Evolutionary conservation across 2,888 invertebrate genomes (phyloP), one percentile per base, ranked within the genome.

Genomic region (Gerris lacustris): DNA sequence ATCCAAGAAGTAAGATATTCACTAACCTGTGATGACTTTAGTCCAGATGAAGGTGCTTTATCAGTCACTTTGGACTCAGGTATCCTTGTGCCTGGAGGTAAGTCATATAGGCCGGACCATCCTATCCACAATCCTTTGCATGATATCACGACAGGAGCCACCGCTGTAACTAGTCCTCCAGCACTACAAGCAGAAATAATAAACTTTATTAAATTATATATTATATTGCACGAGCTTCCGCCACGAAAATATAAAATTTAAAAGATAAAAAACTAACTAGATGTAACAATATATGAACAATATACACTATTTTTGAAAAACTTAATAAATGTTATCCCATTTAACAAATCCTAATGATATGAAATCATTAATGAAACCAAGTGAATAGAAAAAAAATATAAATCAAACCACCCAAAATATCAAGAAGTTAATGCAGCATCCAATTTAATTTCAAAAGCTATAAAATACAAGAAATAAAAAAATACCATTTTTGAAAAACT

Each of bases 71-170:
- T 77, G 5, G 80, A 79, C 73, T 81, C 81, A 0, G 81, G 81
- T 67, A 81, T 80, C n/a, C 75, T 73, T 67, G 77, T 77, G 62
- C 75, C 73, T 6, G 77, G 77, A 45, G 77, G 76, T 11, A 78
- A 75, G 47, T 78, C 74, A 70, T 79, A 77, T 15, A 79, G 76
- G 6, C 81, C 82, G 0, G 81, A 79, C 82, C 82, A 82, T 5
- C 82, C 82, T 11, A 82, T 80, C 82, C 82, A 82, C 44, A 79
- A 77, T 6, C 81, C 81, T 47, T 79, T 78, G 71, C 80, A 80
- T 72, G 80, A 79, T 66, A 80, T 79, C 15, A 81, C 80, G 7
- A 81, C 80, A 1, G 82, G 81, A n/a, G 80, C 80, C 17, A 82
- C 80, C 1, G 81, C 82, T 15, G 81, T 82, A 17, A 81, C 82